Evolutionary conservation across 2,888 invertebrate species (phyloP).

Genomic region (Idaea dimidiata): DNA sequence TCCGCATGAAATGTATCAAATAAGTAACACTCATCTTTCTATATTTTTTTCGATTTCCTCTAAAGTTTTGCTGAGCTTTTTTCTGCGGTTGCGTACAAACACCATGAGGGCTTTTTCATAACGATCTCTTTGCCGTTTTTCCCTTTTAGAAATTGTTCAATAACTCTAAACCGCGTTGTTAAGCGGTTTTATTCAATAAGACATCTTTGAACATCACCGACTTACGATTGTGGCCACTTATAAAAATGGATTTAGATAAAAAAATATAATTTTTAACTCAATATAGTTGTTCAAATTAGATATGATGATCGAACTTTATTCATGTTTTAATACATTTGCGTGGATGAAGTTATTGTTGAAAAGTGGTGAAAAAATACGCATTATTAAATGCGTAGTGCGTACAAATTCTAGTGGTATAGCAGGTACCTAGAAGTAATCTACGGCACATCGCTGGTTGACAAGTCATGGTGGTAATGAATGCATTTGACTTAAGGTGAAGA

Average conservation of each 20-base stretch:
- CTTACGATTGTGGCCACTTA: conserved; percentile 30
- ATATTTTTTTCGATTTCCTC: conserved; percentile 60
- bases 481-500: no score
- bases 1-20: conserved; percentile 72
- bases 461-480: no score
- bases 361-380: not conserved
- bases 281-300: not conserved
- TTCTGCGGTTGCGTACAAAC: conserved; percentile 52
- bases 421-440: no score
- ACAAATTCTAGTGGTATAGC: no score
- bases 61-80: conserved; percentile 18
- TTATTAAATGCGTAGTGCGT: no score
- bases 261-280: not conserved
- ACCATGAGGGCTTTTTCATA: conserved; percentile 30
- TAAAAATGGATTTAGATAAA: conserved; percentile 15
- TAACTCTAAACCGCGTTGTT: conserved; percentile 44
- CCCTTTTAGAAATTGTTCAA: conserved; percentile 42
- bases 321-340: not conserved
- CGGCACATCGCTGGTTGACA: no score
- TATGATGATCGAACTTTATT: not conserved
- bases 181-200: conserved; percentile 43
- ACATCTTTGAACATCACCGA: conserved; percentile 39
- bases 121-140: conserved; percentile 32
- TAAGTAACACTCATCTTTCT: conserved; percentile 61
- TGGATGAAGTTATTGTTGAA: not conserved